These are phyloP conservation scores for Cyrtodaria siliqua DNA, from an alignment of 2,888 invertebrate species.

Conservation along the genomic window DNA sequence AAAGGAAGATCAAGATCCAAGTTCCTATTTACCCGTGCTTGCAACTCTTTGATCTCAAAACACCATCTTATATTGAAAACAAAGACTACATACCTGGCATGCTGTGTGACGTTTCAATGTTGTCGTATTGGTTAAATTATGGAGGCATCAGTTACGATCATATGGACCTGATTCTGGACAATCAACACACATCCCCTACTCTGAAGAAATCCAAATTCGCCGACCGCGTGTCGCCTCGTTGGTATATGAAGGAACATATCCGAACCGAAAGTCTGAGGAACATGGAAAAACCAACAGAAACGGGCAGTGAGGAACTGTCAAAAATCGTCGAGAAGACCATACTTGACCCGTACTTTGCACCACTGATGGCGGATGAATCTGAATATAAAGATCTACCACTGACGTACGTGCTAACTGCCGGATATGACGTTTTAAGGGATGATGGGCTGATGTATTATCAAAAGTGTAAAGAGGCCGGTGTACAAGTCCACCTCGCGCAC, in stretches of 20 bases:
- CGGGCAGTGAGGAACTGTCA: slow-evolving; percentile 67
- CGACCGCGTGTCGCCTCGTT: slow-evolving; percentile 63
- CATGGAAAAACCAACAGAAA: slow-evolving; percentile 66
- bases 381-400: slow-evolving; percentile 77
- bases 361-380: slow-evolving; percentile 81
- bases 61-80: slow-evolving; percentile 78
- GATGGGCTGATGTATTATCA: slow-evolving; percentile 84
- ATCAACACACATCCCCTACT: slow-evolving; percentile 72
- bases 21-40: slow-evolving; percentile 83
- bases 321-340: slow-evolving; percentile 66
- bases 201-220: slow-evolving; percentile 72
- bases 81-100: slow-evolving; percentile 70
- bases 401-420: slow-evolving; percentile 83
- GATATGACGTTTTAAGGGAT: slow-evolving; percentile 85
- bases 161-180: slow-evolving; percentile 65
- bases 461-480: slow-evolving; percentile 77
- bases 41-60: slow-evolving; percentile 84
- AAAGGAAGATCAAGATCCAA: slow-evolving; percentile 71
- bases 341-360: slow-evolving; percentile 79
- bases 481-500: slow-evolving; percentile 76
- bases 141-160: slow-evolving; percentile 70
- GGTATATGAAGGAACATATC: slow-evolving; percentile 72
- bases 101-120: slow-evolving; percentile 71
- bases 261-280: slow-evolving; percentile 62
- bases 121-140: slow-evolving; percentile 75